Base-by-base conservation (phyloP, 2,113 vertebrate species). In the Saimiri boliviensis region DNA sequence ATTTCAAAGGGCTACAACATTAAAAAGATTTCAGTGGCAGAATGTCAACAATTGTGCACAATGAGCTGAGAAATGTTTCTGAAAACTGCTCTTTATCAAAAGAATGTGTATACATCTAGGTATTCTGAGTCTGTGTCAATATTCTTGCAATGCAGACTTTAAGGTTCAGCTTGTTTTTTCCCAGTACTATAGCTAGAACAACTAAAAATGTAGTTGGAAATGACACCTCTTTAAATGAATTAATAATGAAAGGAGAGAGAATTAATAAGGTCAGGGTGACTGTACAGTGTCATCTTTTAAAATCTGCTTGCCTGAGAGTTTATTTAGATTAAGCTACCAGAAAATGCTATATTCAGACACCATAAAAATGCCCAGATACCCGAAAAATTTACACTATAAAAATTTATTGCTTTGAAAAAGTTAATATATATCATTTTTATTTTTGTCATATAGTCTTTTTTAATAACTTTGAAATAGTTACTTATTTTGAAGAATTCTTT, bases 31-130 rank as follows among this genome's bases (percentile, higher is more conserved):
- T 94, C 52, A 91, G 52, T 93, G 92, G 91, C 95, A 93, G 89
- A 96, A 56, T 97, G 94, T 97, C 94, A 97, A 95, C 94, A 91
- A 49, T 92, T 82, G 70, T 94, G 81, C 73, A 60, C 54, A 77
- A 88, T 82, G 81, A 94, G n/a, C 82, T 92, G 87, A 95, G 85
- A 93, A 96, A 94, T 47, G 45, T 87, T 95, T 94, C 90, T 92
- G 76, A 81, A 96, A 96, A 71, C 70, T 71, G 56, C 56, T 87
- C 23, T 96, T 85, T 96, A 73, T 90, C 81, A 87, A 54, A 83
- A 84, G 63, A 86, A 32, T 14, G 6, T 19, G 5, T 86, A 23
- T 21, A 73, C 37, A 17, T 86, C 80, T 56, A 87, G 68, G 71
- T 71, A 68, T 35, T 95, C 56, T 68, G 73, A 94, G 40, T 73